Evolutionary conservation across 2,113 vertebrate genomes (phyloP), one percentile per base, ranked within the genome.

Genomic region (Oryzias woworae): DNA sequence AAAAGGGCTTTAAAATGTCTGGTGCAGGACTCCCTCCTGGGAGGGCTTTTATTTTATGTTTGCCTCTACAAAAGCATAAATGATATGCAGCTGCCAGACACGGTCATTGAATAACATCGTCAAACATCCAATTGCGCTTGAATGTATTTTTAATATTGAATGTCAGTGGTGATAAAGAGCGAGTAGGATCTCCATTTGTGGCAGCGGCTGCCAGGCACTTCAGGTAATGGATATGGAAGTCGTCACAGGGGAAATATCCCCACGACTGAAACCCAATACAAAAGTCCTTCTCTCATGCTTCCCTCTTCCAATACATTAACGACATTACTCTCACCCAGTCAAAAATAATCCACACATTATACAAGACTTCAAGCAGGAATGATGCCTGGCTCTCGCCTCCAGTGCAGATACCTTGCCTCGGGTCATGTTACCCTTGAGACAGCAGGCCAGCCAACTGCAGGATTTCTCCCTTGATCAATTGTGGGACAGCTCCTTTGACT

Each of bases 91-190:
- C 76, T 20, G 10, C 18, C 66, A 70, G 76, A 73, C 76, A 54
- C 51, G 71, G 51, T 86, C 80, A 5, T n/a, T 53, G 62, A 81
- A 78, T 62, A 77, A 79, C 71, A 51, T 53, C 72, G 74, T 89
- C 82, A 81, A 74, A 81, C 82, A 78, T 79, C 80, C 76, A 82
- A 69, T 81, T 78, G 76, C 14, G 56, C 75, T 72, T 71, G 55
- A 75, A 85, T 86, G 73, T 77, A 70, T 85, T 87, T 86, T 83
- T 84, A 80, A 86, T 85, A 84, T 81, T 75, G 73, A 62, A 68
- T 69, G 78, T 86, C 82, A 84, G 65, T 62, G 63, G 71, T 82
- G 80, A 87, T 84, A 72, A 84, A 81, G 71, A 83, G 76, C 2
- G 23, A 59, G 63, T 49, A 69, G 50, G 75, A 72, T 84, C 65